phyloP scores from a whole-genome alignment of 92 coral and sea anemone species.

The Palythoa caribaeorum region DNA sequence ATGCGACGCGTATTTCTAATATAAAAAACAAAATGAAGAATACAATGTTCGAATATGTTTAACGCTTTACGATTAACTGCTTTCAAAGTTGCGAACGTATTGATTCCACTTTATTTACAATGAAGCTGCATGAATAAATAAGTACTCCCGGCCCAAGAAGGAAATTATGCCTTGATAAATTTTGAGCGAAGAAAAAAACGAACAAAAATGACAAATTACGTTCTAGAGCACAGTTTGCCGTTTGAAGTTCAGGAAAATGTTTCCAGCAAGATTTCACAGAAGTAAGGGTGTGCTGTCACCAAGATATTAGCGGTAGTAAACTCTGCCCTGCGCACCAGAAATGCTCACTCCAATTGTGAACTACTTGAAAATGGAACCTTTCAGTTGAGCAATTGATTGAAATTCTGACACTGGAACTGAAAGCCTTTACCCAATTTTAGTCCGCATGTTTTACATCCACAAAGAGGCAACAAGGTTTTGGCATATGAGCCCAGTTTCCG shows the following conservation, averaged over 20 bases:
- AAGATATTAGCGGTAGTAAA: constrained; percentile 38
- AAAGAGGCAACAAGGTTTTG: constrained; percentile 6
- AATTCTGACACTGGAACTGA: constrained; percentile 44
- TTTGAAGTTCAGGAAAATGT: neutral
- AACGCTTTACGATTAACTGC: too few species aligned
- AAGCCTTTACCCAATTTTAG: neutral
- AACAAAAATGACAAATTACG: too few species aligned
- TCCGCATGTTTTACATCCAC: neutral
- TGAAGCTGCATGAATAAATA: too few species aligned
- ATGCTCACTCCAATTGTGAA: constrained; percentile 30
- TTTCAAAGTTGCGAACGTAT: too few species aligned
- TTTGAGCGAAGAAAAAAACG: too few species aligned
- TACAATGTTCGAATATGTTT: too few species aligned
- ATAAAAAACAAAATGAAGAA: too few species aligned
- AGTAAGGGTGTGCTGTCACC: constrained; percentile 42
- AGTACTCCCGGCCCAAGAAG: too few species aligned
- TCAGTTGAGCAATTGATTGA: constrained; percentile 44
- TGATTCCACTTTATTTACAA: too few species aligned
- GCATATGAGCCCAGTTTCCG: neutral
- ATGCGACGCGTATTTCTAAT: too few species aligned
- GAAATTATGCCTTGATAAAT: too few species aligned
- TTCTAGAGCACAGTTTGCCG: neutral
- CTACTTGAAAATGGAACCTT: constrained; percentile 31
- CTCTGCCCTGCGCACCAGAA: constrained; percentile 54
- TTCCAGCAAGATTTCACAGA: constrained; percentile 18